Percentiles rank a stretch among this genome's conserved stretches.
These are phyloP conservation scores for Rhabdophis nuchalis DNA, from an alignment of 2,797 vertebrate species.

Conservation along the genomic window DNA sequence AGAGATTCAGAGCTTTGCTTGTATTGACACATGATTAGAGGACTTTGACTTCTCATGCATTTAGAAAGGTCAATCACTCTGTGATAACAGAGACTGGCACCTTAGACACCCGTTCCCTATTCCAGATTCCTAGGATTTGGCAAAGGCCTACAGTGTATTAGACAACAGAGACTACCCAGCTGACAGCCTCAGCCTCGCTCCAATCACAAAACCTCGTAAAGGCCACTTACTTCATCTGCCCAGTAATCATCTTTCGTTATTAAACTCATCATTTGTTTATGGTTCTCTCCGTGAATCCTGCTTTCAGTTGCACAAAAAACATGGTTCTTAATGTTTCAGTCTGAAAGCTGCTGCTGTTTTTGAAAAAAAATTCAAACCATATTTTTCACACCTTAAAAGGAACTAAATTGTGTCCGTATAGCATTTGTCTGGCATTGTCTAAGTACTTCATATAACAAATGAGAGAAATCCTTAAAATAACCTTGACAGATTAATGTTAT, in stretches of 20 bases:
- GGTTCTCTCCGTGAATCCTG: not conserved
- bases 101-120: slow-evolving; percentile 27
- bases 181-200: not conserved
- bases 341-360: not conserved
- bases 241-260: not conserved
- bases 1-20: slow-evolving; percentile 14
- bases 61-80: slow-evolving; percentile 45
- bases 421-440: not conserved
- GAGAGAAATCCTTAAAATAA: not conserved
- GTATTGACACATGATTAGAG: slow-evolving; percentile 30
- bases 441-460: not conserved
- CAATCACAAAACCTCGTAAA: not conserved
- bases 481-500: not conserved
- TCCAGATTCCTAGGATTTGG: slow-evolving; percentile 8
- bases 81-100: slow-evolving; percentile 27
- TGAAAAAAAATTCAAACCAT: too few species aligned
- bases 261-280: not conserved
- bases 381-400: not conserved
- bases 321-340: not conserved
- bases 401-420: not conserved
- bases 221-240: not conserved
- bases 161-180: not conserved
- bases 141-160: not conserved
- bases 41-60: slow-evolving; percentile 17
- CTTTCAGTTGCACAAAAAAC: not conserved